Evolutionary conservation across 2,797 vertebrate species (phyloP).

Genomic region (Ceryle rudis): DNA sequence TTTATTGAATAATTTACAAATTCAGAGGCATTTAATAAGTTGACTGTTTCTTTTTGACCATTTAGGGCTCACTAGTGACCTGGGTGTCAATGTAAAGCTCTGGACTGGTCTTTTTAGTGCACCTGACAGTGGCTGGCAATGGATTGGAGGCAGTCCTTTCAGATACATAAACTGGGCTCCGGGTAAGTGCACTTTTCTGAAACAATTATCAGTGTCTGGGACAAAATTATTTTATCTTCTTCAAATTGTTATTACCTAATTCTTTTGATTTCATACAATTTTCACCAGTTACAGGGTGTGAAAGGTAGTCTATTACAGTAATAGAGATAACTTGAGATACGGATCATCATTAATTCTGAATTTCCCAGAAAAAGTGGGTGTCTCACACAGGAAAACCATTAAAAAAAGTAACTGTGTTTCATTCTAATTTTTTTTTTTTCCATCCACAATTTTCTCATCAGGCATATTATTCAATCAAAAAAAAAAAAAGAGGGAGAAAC

Average conservation of each 20-base stretch:
- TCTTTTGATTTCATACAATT: background rate
- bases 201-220: background rate
- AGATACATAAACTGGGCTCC: constrained; percentile 96
- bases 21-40: background rate
- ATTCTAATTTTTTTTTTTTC: background rate
- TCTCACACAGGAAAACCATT: background rate
- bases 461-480: background rate
- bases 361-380: background rate
- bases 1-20: background rate
- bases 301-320: background rate
- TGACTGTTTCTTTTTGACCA: background rate
- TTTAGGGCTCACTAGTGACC: constrained; percentile 82
- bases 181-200: constrained; percentile 78
- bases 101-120: constrained; percentile 93
- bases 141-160: constrained; percentile 89
- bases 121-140: constrained; percentile 91
- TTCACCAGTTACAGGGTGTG: background rate
- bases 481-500: background rate
- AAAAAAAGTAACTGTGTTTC: background rate
- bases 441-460: background rate
- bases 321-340: background rate
- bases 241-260: background rate
- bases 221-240: background rate
- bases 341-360: background rate
- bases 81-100: constrained; percentile 76